These are phyloP conservation scores for Helarctos malayanus DNA, from an alignment of 2,797 vertebrate genomes.

Conservation along the genomic window DNA sequence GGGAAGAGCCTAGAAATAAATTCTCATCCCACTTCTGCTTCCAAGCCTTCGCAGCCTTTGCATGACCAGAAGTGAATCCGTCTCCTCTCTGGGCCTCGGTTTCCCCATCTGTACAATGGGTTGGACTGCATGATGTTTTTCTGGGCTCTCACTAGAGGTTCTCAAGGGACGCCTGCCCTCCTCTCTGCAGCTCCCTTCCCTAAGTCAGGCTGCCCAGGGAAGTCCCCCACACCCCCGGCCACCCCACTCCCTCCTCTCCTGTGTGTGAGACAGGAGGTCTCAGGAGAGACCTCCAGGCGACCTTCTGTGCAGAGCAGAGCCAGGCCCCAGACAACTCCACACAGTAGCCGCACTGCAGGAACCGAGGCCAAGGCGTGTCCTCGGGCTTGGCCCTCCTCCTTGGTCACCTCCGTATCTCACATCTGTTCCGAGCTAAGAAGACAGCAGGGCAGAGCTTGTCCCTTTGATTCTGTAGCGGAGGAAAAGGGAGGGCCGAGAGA, in stretches of 20 bases:
- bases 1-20: background rate
- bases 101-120: background rate
- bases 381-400: background rate
- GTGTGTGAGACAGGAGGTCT: background rate
- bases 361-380: background rate
- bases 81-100: background rate
- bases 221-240: fast-evolving
- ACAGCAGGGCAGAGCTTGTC: background rate
- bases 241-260: background rate
- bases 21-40: background rate
- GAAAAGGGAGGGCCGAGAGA: background rate
- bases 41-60: background rate
- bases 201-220: background rate
- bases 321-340: background rate
- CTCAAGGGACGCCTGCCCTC: background rate
- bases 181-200: background rate
- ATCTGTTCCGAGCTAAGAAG: background rate
- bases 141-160: background rate
- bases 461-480: background rate
- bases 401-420: background rate
- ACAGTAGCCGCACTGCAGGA: background rate
- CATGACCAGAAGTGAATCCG: background rate
- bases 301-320: background rate
- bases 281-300: background rate
- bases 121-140: background rate